phyloP scores from a whole-genome alignment of 2,797 vertebrate species.

The Melanotaenia parkinsoni region DNA sequence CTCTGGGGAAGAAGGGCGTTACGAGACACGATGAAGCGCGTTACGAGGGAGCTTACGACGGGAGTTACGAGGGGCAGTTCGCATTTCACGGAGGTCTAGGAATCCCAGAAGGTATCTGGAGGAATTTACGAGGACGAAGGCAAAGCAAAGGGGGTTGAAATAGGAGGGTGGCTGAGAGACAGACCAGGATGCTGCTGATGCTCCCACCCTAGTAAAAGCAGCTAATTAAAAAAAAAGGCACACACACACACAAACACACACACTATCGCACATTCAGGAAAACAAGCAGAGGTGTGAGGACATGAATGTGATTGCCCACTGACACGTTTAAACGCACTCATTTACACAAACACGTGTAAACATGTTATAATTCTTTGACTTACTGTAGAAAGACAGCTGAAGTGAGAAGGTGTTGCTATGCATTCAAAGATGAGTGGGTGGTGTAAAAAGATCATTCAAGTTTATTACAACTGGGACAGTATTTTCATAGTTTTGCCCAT shows the following conservation, averaged over 20 bases:
- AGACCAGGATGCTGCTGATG: constrained; percentile 65
- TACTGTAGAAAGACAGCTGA: constrained; percentile 13
- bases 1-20: constrained; percentile 71
- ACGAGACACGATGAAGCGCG: constrained; percentile 76
- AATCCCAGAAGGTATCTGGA: constrained; percentile 81
- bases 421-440: constrained; percentile 80
- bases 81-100: constrained; percentile 84
- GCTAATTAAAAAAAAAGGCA: constrained; percentile 69
- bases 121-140: constrained; percentile 80
- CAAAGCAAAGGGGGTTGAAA: constrained; percentile 41
- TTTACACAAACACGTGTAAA: constrained; percentile 44
- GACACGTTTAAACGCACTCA: constrained; percentile 36
- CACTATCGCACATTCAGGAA: constrained; percentile 16
- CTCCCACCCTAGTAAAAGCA: constrained; percentile 63
- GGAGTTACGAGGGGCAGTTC: constrained; percentile 81
- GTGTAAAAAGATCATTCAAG: constrained; percentile 75
- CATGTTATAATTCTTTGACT: constrained; percentile 36
- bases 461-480: constrained; percentile 29
- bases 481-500: constrained; percentile 21
- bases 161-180: constrained; percentile 18
- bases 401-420: constrained; percentile 55
- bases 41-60: constrained; percentile 78
- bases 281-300: constrained; percentile 26
- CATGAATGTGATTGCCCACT: constrained; percentile 28
- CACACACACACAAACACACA: constrained; percentile 19